Conservation (phyloP, 2,113 vertebrate genomes). For the Ammospiza caudacuta region DNA sequence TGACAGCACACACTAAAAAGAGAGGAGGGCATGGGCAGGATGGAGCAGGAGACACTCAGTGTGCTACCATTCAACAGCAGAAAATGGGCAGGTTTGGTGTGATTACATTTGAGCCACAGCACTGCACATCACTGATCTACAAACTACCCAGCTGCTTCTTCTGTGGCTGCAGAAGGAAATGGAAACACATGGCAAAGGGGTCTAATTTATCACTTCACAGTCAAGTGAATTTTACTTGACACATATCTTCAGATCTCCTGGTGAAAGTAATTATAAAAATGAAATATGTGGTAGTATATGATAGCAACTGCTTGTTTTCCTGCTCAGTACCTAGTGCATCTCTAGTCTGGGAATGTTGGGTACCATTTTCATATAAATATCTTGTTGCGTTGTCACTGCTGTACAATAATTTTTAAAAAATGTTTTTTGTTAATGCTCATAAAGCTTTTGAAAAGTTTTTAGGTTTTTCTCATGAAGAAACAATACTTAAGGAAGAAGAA, state of each 20-base stretch:
- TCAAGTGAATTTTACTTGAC: neutral
- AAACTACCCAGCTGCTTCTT: neutral
- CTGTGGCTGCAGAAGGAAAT: neutral
- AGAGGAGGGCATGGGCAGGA: neutral
- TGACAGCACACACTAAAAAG: neutral
- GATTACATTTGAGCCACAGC: neutral
- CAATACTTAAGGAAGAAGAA: neutral
- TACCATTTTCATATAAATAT: neutral
- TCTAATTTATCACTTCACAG: neutral
- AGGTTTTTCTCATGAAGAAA: neutral
- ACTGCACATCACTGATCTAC: neutral
- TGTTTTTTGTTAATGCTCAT: neutral
- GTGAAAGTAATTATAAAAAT: neutral
- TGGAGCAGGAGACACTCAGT: neutral
- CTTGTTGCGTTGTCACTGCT: neutral
- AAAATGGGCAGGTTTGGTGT: neutral
- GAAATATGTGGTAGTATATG: neutral
- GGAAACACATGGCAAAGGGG: neutral
- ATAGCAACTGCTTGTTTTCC: neutral
- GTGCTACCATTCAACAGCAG: neutral
- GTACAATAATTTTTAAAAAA: neutral
- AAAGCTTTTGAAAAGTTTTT: neutral
- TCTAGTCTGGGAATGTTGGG: neutral
- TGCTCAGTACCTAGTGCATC: neutral
- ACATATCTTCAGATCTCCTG: neutral